These are phyloP conservation scores for Megaustenia siamemsis DNA, from an alignment of 2,888 invertebrate genomes.

Conservation along the genomic window DNA sequence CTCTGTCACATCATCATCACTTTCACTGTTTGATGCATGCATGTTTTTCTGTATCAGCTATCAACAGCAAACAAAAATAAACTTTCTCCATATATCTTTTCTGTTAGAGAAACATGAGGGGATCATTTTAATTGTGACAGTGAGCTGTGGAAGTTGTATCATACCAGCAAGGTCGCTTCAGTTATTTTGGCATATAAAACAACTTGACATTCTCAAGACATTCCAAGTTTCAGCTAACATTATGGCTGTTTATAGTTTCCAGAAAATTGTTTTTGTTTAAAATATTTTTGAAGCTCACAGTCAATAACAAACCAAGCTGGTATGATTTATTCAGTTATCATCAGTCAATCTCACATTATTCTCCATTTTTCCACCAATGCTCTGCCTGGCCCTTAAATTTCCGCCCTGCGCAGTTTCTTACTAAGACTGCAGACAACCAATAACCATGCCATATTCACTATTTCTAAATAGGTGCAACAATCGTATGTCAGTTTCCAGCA, in stretches of 20 bases:
- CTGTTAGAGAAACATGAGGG: neutral
- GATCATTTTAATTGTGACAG: neutral
- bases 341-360: neutral
- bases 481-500: constrained; percentile 79
- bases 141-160: constrained; percentile 23
- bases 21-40: constrained; percentile 21
- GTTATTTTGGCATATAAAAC: neutral
- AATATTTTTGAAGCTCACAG: neutral
- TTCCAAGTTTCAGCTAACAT: neutral
- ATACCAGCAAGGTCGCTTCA: constrained; percentile 3
- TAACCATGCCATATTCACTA: constrained; percentile 47
- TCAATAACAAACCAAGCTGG: neutral
- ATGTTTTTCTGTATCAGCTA: neutral
- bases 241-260: neutral
- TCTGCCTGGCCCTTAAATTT: constrained; percentile 15
- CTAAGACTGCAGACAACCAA: constrained; percentile 12
- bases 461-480: constrained; percentile 75
- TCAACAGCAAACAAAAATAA: constrained; percentile 17
- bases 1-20: constrained; percentile 10
- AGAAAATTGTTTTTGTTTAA: neutral
- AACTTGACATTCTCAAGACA: neutral
- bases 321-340: constrained; percentile 7
- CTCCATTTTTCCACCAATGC: constrained; percentile 1
- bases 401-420: constrained; percentile 32
- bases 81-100: neutral